Base-by-base conservation (phyloP, 2,797 vertebrate genomes). In the Clarias fuscus region DNA sequence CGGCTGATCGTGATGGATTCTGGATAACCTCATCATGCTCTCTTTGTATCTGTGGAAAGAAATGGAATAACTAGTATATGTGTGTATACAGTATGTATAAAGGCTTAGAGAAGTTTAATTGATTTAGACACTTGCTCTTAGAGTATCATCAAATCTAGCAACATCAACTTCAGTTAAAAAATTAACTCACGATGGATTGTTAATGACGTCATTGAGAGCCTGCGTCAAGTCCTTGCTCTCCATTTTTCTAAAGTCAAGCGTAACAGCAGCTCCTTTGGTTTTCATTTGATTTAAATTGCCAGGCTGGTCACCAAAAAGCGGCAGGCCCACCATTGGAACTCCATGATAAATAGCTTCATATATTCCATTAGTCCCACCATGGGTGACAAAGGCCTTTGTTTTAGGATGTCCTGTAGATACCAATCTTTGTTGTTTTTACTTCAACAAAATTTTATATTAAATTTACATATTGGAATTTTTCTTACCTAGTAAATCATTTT, bases 401-500 rank as follows among this genome's bases (percentile, higher is more conserved):
- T 94, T 94, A 4, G 95, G 93, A 75, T 98, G 97, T 53, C 96
- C 96, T 97, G 11, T 20, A 58, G 17, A 84, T 40, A 58, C 2
- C 48, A 33, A 79, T 27, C 65, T 64, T 56, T 20, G 48, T 53
- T 71, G 24, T n/a, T 65, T 53, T 72, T 1, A 27, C 59, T 37
- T 43, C 18, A 71, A 40, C 65, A 72, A 30, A 71, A 43, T 30
- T 18, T 22, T 5, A 43, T 27, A 22, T 11, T 65, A 43, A 3
- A 30, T 0, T 3, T 0, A 53, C 37, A n/a, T 48, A 5, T 8
- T 37, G 53, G 64, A 84, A 68, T 37, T 15, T 27, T 73, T 3
- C 11, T 87, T 84, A 98, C 97, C 98, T 40, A 98, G 93, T 40
- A 99, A 93, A 85, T 98, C 97, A 86, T 99, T 99, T 91, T 99